These are phyloP conservation scores for Rhagologus leucostigma DNA, from an alignment of 2,113 vertebrate genomes.

Conservation along the genomic window DNA sequence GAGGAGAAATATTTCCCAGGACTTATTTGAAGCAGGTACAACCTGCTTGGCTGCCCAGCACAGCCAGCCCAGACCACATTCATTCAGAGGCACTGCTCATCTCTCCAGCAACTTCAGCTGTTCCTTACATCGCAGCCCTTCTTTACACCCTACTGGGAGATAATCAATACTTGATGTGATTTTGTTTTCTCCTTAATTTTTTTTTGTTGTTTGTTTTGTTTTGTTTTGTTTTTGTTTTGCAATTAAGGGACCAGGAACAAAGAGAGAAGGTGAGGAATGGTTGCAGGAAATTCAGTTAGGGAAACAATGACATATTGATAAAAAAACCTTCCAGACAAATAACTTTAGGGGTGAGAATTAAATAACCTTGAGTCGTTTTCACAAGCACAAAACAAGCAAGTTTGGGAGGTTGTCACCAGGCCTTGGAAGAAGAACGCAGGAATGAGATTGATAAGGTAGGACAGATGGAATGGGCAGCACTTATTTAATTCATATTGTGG, in stretches of 20 bases:
- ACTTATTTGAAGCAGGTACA: background rate
- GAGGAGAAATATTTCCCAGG: background rate
- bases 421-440: background rate
- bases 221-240: background rate
- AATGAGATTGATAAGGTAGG: background rate
- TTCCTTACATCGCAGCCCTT: background rate
- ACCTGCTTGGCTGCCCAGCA: background rate
- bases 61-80: fast-evolving
- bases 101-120: background rate
- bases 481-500: background rate
- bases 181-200: background rate
- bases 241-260: background rate
- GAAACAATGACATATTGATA: background rate
- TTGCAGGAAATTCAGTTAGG: background rate
- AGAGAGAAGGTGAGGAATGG: background rate
- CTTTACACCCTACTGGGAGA: background rate
- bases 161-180: background rate
- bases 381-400: background rate
- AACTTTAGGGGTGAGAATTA: background rate
- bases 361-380: background rate
- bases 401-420: background rate
- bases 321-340: background rate
- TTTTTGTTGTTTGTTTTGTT: background rate
- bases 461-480: background rate
- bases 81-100: background rate